Percentiles rank a stretch among this genome's conserved stretches.
Evolutionary conservation across 2,888 invertebrate species (phyloP).

Genomic region (Epinotia bilunana): DNA sequence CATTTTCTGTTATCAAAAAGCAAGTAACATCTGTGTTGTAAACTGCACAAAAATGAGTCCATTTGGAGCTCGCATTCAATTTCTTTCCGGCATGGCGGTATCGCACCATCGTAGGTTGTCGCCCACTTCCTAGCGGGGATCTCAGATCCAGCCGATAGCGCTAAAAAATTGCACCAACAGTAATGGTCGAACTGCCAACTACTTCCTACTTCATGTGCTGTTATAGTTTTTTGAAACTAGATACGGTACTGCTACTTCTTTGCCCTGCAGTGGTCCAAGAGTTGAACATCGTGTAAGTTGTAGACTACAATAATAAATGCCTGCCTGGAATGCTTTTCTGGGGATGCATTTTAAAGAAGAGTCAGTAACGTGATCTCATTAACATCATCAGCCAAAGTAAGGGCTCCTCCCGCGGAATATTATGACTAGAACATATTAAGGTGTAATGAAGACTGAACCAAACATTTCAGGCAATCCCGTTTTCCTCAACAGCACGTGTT

Average conservation of each 20-base stretch:
- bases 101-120: constrained; percentile 45
- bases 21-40: constrained; percentile 24
- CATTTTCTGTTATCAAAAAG: constrained; percentile 29
- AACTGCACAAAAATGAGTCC: constrained; percentile 35
- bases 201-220: constrained; percentile 13
- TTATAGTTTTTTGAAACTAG: constrained; percentile 6
- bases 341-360: too few species aligned
- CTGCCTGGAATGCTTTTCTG: too few species aligned
- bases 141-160: constrained; percentile 41
- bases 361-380: too few species aligned
- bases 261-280: not conserved
- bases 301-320: not conserved
- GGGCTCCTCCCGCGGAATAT: too few species aligned
- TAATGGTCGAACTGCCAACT: constrained; percentile 32
- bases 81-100: constrained; percentile 35
- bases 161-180: constrained; percentile 42
- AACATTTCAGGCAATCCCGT: not conserved
- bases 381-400: too few species aligned
- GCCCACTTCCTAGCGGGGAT: constrained; percentile 39
- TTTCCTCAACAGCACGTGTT: constrained; percentile 19
- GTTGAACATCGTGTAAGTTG: not conserved
- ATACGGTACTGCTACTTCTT: not conserved
- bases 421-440: too few species aligned
- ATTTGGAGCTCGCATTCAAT: constrained; percentile 42
- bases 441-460: too few species aligned